These are phyloP conservation scores for Drosophila sulfurigaster DNA, from an alignment of 1,140 invertebrate species.

Conservation along the genomic window DNA sequence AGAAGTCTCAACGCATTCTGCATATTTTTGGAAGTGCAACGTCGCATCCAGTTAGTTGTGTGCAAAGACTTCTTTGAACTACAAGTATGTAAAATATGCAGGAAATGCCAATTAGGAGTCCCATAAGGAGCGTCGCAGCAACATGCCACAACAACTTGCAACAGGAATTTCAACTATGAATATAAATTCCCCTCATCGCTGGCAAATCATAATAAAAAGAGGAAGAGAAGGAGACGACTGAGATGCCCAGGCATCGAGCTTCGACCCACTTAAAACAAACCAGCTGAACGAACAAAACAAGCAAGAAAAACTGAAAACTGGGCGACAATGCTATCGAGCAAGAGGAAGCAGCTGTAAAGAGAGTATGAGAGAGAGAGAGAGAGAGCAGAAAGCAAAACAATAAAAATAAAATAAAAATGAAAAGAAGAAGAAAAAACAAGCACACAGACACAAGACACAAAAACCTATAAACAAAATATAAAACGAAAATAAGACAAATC, in stretches of 20 bases:
- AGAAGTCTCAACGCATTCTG: background rate
- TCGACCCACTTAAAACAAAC: constrained; percentile 39
- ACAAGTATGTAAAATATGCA: constrained; percentile 26
- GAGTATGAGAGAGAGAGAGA: no score
- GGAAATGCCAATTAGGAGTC: constrained; percentile 24
- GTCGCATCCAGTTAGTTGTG: background rate
- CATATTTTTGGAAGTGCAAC: background rate
- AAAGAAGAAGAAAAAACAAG: constrained; percentile 10
- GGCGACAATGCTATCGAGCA: constrained; percentile 32
- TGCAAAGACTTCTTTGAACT: background rate
- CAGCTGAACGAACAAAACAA: constrained; percentile 25
- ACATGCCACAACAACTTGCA: constrained; percentile 16
- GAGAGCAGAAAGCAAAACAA: constrained; percentile 35
- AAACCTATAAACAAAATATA: constrained; percentile 72
- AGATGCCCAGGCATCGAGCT: constrained; percentile 18
- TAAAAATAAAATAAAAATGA: constrained; percentile 30
- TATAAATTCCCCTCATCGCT: background rate
- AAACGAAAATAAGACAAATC: constrained; percentile 79
- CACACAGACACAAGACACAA: constrained; percentile 42
- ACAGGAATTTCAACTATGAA: constrained; percentile 50
- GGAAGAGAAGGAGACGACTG: background rate
- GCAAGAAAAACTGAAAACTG: constrained; percentile 8
- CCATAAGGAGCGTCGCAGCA: background rate
- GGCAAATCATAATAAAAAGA: constrained; percentile 1
- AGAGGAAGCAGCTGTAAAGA: constrained; percentile 33